Conservation (phyloP, 2,888 invertebrate genomes). For the Geophilus truncorum region DNA sequence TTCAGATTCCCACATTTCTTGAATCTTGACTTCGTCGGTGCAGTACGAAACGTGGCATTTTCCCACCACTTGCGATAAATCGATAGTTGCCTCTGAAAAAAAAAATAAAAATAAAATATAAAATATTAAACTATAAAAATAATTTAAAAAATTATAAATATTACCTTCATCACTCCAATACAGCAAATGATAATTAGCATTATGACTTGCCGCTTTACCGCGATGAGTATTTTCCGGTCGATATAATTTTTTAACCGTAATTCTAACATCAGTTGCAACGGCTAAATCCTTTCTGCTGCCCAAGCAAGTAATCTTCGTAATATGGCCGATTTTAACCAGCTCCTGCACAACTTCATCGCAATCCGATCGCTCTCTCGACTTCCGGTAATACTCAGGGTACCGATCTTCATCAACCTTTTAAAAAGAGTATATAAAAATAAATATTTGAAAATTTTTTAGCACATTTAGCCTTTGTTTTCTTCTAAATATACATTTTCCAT, state of each 20-base stretch:
- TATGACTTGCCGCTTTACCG: slow-evolving; percentile 55
- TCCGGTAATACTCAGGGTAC: slow-evolving; percentile 75
- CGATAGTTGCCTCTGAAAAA: slow-evolving; percentile 49
- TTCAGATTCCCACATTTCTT: not conserved
- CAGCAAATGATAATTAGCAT: slow-evolving; percentile 65
- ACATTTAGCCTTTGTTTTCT: no score
- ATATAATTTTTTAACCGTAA: slow-evolving; percentile 65
- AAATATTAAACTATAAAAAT: no score
- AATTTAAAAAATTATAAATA: not conserved
- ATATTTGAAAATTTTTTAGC: not conserved
- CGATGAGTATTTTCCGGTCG: slow-evolving; percentile 70
- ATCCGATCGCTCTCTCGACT: slow-evolving; percentile 65
- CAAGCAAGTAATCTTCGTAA: slow-evolving; percentile 59
- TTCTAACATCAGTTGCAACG: slow-evolving; percentile 58
- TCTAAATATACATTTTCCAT: slow-evolving; percentile 43
- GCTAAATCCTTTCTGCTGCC: slow-evolving; percentile 50
- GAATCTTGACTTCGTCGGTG: slow-evolving; percentile 45
- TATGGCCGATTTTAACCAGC: slow-evolving; percentile 68
- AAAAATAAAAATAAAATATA: not conserved
- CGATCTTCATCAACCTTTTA: slow-evolving; percentile 61
- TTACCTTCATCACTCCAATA: slow-evolving; percentile 73
- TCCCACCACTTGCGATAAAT: slow-evolving; percentile 60
- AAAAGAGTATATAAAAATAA: not conserved
- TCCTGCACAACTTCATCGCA: slow-evolving; percentile 67
- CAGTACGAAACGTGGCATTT: slow-evolving; percentile 62